phyloP scores from a whole-genome alignment of 2,113 vertebrate genomes.

The Poeciliopsis retropinna region DNA sequence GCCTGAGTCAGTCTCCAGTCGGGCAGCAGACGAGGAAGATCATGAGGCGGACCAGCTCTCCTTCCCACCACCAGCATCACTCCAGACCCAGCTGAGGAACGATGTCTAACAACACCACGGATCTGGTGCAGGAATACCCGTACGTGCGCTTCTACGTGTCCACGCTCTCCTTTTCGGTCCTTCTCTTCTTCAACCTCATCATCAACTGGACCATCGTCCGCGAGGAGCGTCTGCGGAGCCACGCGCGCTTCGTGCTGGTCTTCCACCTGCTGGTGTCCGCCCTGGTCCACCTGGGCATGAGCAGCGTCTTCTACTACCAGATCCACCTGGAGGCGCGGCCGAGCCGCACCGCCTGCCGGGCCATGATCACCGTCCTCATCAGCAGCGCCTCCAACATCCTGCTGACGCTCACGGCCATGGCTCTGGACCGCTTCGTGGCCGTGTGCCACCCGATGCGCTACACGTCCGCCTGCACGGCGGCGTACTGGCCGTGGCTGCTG shows the following conservation, averaged over 20 bases:
- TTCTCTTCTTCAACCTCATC: constrained; percentile 79
- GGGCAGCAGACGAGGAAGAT: constrained; percentile 40
- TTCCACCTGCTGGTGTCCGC: constrained; percentile 80
- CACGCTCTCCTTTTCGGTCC: constrained; percentile 69
- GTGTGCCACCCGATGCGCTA: constrained; percentile 81
- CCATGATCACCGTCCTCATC: constrained; percentile 68
- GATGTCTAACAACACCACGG: constrained; percentile 51
- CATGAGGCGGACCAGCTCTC: constrained; percentile 32
- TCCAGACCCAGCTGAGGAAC: constrained; percentile 35
- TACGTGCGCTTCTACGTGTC: constrained; percentile 75
- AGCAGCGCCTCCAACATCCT: constrained; percentile 80
- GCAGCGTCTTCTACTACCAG: constrained; percentile 77
- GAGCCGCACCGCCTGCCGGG: constrained; percentile 36
- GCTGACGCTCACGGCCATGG: constrained; percentile 81
- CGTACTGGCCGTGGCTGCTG: constrained; percentile 73
- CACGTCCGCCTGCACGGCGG: constrained; percentile 32
- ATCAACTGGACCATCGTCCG: constrained; percentile 79
- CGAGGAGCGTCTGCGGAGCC: constrained; percentile 66
- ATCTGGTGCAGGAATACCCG: constrained; percentile 42
- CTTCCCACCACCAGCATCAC: constrained; percentile 3
- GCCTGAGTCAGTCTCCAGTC: constrained; percentile 34
- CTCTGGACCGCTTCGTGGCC: constrained; percentile 78
- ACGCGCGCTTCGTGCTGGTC: constrained; percentile 79
- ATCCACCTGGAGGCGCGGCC: constrained; percentile 39
- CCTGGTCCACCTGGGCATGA: constrained; percentile 70